Evolutionary conservation across 2,797 vertebrate genomes (phyloP).

Genomic region (Parauchenoglanis ngamensis): DNA sequence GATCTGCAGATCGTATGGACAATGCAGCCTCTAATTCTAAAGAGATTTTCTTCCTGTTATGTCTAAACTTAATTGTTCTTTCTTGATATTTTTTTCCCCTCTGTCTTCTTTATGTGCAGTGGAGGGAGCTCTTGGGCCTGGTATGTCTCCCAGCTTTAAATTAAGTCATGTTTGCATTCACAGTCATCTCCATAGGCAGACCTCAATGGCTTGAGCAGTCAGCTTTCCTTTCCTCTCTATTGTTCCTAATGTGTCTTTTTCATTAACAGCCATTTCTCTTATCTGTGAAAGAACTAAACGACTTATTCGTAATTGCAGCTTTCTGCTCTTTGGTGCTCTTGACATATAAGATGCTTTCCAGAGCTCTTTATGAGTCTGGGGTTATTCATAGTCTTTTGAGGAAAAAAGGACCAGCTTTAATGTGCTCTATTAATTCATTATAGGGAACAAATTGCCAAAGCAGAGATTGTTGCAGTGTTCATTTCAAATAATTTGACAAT

Average conservation of each 20-base stretch:
- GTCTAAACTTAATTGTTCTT: slow-evolving; percentile 32
- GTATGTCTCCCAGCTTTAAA: slow-evolving; percentile 70
- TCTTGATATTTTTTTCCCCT: slow-evolving; percentile 66
- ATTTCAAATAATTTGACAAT: neutral
- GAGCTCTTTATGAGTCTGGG: slow-evolving; percentile 5
- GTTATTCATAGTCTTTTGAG: neutral
- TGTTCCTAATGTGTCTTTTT: slow-evolving; percentile 46
- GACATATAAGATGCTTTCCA: slow-evolving; percentile 4
- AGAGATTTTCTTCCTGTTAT: neutral
- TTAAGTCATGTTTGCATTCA: slow-evolving; percentile 49
- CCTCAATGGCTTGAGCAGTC: slow-evolving; percentile 43
- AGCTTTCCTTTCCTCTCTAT: slow-evolving; percentile 37
- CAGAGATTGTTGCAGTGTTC: neutral
- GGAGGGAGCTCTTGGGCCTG: slow-evolving; percentile 80
- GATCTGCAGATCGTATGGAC: neutral
- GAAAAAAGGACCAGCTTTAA: too few species aligned
- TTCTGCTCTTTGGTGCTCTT: slow-evolving; percentile 17
- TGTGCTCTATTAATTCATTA: neutral
- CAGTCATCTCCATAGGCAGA: slow-evolving; percentile 44
- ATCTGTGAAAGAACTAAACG: slow-evolving; percentile 46
- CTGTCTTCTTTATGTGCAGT: slow-evolving; percentile 76
- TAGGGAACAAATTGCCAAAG: neutral
- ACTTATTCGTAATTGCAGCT: slow-evolving; percentile 43
- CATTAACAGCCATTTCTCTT: slow-evolving; percentile 43
- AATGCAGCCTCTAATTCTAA: neutral